phyloP scores from a whole-genome alignment of 1,140 invertebrate genomes.

The Hyphantria cunea region DNA sequence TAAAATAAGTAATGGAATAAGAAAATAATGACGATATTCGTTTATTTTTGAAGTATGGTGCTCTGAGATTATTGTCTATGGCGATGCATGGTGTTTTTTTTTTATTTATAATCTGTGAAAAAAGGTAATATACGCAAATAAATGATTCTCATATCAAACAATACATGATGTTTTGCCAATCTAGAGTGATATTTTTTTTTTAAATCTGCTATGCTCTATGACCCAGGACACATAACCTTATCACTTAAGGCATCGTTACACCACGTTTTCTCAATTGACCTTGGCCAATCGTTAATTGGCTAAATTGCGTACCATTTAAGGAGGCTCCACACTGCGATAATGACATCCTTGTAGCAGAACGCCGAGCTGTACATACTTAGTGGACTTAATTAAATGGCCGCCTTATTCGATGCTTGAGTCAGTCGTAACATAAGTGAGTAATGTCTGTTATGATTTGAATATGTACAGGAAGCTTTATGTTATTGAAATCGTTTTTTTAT shows the following conservation, averaged over 20 bases:
- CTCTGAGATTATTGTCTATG: too few species aligned
- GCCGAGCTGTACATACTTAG: conserved; percentile 51
- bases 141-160: too few species aligned
- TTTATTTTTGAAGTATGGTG: too few species aligned
- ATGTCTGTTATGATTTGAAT: conserved; percentile 30
- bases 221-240: neutral
- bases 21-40: too few species aligned
- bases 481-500: conserved; percentile 29
- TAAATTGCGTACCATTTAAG: conserved; percentile 63
- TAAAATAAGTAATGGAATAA: too few species aligned
- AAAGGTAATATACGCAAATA: too few species aligned
- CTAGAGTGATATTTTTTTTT: too few species aligned
- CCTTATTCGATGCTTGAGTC: conserved; percentile 29
- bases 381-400: conserved; percentile 51
- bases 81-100: too few species aligned
- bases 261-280: conserved; percentile 53
- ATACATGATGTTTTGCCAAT: too few species aligned
- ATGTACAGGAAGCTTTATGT: conserved; percentile 34
- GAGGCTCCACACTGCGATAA: conserved; percentile 43
- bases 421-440: conserved; percentile 17
- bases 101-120: too few species aligned
- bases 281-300: conserved; percentile 64
- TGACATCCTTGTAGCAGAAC: conserved; percentile 44
- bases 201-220: neutral
- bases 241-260: conserved; percentile 26